Percentiles rank a stretch among this genome's conserved stretches.
phyloP scores from a whole-genome alignment of 2,888 invertebrate genomes.

The Xanthia icteritia region DNA sequence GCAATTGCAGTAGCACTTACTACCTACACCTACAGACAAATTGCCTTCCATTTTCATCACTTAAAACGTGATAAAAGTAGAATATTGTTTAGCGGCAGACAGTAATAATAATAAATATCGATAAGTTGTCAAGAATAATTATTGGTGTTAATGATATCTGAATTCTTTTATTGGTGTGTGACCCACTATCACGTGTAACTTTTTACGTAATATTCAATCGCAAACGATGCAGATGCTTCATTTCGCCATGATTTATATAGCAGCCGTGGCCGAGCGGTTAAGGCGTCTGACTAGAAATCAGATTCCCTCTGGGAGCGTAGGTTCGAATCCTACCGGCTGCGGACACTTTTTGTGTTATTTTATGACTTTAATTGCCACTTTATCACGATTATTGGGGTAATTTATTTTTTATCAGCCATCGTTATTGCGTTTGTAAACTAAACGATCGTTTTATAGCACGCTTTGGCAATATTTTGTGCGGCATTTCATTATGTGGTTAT shows the following conservation, averaged over 20 bases:
- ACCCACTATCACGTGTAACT: not conserved
- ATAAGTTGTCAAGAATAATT: not conserved
- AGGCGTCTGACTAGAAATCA: constrained; percentile 97
- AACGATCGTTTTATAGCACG: constrained; percentile 73
- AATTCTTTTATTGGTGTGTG: not conserved
- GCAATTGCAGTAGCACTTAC: too few species aligned
- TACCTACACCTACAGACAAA: not conserved
- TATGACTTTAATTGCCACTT: constrained; percentile 56
- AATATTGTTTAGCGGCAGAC: not conserved
- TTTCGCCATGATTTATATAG: constrained; percentile 61
- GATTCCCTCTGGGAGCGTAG: constrained; percentile 97
- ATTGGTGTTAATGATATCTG: not conserved
- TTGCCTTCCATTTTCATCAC: not conserved
- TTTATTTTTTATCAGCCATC: constrained; percentile 68
- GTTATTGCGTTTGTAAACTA: constrained; percentile 61
- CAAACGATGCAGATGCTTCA: not conserved
- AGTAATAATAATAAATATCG: not conserved
- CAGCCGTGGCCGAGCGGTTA: constrained; percentile 97
- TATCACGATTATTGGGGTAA: constrained; percentile 66
- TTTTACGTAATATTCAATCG: not conserved
- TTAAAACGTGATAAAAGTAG: not conserved
- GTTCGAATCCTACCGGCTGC: constrained; percentile 97
- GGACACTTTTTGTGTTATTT: constrained; percentile 74
- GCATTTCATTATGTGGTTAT: constrained; percentile 60
- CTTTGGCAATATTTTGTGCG: constrained; percentile 64